phyloP scores from a whole-genome alignment of 1,140 invertebrate genomes.

The Penaeus chinensis region DNA sequence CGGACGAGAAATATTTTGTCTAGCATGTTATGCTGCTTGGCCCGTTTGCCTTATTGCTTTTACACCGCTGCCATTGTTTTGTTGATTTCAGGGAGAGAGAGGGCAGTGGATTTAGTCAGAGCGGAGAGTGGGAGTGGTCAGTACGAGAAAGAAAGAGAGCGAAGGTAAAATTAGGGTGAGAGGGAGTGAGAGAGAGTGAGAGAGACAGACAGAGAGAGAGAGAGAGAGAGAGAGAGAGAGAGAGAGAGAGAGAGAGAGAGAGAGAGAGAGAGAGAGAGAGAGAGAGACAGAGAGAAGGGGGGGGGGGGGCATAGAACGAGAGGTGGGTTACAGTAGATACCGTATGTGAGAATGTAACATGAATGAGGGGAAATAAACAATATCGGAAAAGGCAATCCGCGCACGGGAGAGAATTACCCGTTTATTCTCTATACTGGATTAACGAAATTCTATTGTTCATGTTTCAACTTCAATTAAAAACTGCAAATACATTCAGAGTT shows the following conservation, averaged over 20 bases:
- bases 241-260: background rate
- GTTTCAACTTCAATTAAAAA: slow-evolving; percentile 58
- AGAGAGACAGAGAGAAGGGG: background rate
- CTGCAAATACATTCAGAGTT: slow-evolving; percentile 51
- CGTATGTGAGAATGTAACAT: slow-evolving; percentile 42
- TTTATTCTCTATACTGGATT: slow-evolving; percentile 58
- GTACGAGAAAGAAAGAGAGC: background rate
- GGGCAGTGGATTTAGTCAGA: no score
- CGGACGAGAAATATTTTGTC: no score
- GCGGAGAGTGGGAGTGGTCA: no score
- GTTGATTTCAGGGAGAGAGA: no score
- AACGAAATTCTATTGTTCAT: slow-evolving; percentile 59
- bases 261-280: slow-evolving; percentile 6
- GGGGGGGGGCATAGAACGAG: background rate
- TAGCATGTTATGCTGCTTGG: no score
- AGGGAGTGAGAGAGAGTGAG: slow-evolving; percentile 9
- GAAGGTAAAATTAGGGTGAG: background rate
- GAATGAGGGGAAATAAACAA: slow-evolving; percentile 52
- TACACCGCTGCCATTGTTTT: no score
- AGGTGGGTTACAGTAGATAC: background rate
- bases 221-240: slow-evolving; percentile 28
- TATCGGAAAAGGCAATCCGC: slow-evolving; percentile 53
- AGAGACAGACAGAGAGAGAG: background rate
- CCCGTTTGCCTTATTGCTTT: no score
- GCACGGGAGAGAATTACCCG: slow-evolving; percentile 42